Evolutionary conservation across 37 sponge, comb jelly and placozoan species (phyloP), one percentile per base, ranked within the genome.

Genomic region (Oscarella lobularis): DNA sequence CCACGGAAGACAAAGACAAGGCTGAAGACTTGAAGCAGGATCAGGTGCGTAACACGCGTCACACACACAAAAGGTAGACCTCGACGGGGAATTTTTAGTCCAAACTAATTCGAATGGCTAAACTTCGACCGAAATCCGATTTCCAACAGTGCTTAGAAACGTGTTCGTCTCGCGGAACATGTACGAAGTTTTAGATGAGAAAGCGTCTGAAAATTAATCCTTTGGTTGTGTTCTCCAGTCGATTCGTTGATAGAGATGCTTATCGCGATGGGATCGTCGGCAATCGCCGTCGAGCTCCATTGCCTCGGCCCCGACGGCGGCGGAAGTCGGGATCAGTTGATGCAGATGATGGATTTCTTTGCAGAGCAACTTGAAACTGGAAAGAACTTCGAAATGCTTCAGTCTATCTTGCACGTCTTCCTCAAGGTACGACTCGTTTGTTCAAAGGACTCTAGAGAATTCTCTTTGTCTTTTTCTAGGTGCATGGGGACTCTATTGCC

Each of bases 371-470:
- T 90, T 32, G 76, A 81, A 66, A 77, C 74, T 1, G 41, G 83
- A 54, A 76, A n/a, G 39, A 60, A 90, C 76, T 94, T 73, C 77
- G 95, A 94, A 55, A 66, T 94, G 40, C 74, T 85, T 0, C 80
- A 94, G 79, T 40, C 95, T 3, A 83, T 87, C 60, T 48, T 94
- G 33, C 71, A 77, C 31, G 79, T 94, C 3, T 82, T 87, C 41
- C 71, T 94, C 6, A 87, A 90, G 84, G 95, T 94, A 38, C 33
- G 36, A 41, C 29, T 37, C 6, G 31, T 68, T 32, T 4, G 6
- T 4, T 14, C 33, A 32, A 34, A 68, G 29, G 29, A 35, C 33
- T 5, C 6, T 68, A 4, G 27, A 40, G 3, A 2, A 20, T 14
- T 79, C n/a, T 9, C 68, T 36, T 74, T 78, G 37, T 2, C 68